Conservation (phyloP, 2,888 invertebrate genomes). For the Tachina lurida region DNA sequence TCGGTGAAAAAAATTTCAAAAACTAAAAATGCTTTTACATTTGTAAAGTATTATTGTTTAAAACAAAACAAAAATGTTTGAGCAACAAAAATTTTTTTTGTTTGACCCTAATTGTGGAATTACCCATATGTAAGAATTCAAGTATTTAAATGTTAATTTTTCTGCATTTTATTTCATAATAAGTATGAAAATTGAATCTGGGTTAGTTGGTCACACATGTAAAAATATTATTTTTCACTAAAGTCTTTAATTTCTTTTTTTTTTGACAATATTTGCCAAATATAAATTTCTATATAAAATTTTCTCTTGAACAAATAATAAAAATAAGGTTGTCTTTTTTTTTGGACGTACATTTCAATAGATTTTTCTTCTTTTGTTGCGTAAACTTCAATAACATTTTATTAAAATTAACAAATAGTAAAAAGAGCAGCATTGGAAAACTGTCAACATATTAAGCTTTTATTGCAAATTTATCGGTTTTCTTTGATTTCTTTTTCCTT, state of each 20-base stretch:
- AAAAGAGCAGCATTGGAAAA: background rate
- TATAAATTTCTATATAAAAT: conserved; percentile 34
- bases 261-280: conserved; percentile 49
- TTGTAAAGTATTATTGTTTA: no score
- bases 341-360: background rate
- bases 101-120: no score
- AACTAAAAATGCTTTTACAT: no score
- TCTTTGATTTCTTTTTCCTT: background rate
- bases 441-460: conserved; percentile 15
- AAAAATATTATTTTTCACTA: conserved; percentile 51
- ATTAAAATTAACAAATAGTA: background rate
- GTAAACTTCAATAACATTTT: conserved; percentile 3
- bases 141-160: background rate
- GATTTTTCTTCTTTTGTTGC: background rate
- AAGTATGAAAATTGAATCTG: conserved; percentile 3
- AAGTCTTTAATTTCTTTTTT: conserved; percentile 20
- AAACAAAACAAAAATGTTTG: no score
- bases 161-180: conserved; percentile 1
- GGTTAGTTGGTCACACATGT: conserved; percentile 64
- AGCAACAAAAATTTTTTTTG: no score
- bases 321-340: background rate
- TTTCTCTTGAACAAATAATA: conserved; percentile 7
- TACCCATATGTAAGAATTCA: no score
- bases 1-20: no score
- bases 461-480: background rate